Base-by-base conservation (phyloP, 2,113 vertebrate species). In the Alligator sinensis region DNA sequence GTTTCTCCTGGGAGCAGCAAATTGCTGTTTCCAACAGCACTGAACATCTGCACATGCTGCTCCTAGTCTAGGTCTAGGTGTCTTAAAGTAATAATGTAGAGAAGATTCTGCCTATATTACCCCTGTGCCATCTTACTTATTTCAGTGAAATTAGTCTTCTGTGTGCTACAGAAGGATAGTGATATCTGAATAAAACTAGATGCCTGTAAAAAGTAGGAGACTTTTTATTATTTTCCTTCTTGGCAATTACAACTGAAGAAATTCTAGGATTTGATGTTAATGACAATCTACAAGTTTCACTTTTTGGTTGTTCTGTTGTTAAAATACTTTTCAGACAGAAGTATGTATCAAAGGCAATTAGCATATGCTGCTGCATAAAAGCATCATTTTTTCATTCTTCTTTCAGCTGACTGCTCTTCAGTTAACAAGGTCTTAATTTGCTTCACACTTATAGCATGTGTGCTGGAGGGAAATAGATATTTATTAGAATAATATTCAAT, bases 221-320 rank as follows among this genome's bases (percentile, higher is more conserved):
- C 77, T 83, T 81, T 63, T 84, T 34, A 7, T 86, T 19, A 30
- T 12, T 74, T 78, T n/a, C 30, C 15, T 72, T 34, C 63, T 77
- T 86, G 86, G 27, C 6, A 22, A 6, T 21, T n/a, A 72, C n/a
- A 90, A 62, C 38, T 87, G 76, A 88, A 94, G 63, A 92, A 78
- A 6, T 21, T 80, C 55, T 57, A 89, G 91, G 38, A 74, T 25
- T 83, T 84, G 72, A 30, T 70, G 58, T 64, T 17, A 78, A 2
- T 58, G 76, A 60, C 3, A 94, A 88, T 59, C 34, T 62, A 82
- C 28, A 94, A 92, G 66, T 87, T 93, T 95, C 82, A 4, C 28
- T 77, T 92, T 94, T 95, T 68, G 6, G 64, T 91, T 85, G 25
- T 86, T 92, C 21, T 95, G n/a, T 80, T 68, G 10, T 59, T 79